Evolutionary conservation across 2,888 invertebrate species (phyloP).

Genomic region (Panorpa germanica): DNA sequence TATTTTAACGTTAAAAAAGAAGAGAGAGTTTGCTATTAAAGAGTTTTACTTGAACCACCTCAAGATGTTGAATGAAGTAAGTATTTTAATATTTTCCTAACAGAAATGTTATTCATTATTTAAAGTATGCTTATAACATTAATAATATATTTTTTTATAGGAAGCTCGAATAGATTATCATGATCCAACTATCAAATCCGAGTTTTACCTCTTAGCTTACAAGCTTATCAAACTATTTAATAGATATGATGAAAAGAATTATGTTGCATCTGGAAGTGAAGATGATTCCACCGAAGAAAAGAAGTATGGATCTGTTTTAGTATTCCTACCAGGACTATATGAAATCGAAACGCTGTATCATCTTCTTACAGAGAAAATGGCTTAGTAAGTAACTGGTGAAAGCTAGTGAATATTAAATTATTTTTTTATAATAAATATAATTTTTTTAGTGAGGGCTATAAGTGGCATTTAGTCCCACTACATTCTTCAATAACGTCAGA

Average conservation of each 20-base stretch:
- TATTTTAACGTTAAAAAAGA: too few species aligned
- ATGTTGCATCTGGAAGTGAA: slow-evolving; percentile 15
- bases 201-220: slow-evolving; percentile 38
- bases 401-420: too few species aligned
- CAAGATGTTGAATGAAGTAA: too few species aligned
- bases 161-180: slow-evolving; percentile 26
- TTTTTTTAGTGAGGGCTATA: too few species aligned
- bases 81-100: too few species aligned
- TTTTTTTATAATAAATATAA: too few species aligned
- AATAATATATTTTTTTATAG: slow-evolving; percentile 18
- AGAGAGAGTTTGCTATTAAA: slow-evolving; percentile 33
- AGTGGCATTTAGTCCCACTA: slow-evolving; percentile 29
- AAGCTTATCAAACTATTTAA: slow-evolving; percentile 39
- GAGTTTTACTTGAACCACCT: slow-evolving; percentile 41
- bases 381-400: slow-evolving; percentile 3
- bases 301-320: slow-evolving; percentile 63
- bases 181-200: slow-evolving; percentile 34
- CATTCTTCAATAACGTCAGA: slow-evolving; percentile 64
- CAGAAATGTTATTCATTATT: too few species aligned
- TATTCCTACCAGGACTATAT: slow-evolving; percentile 75
- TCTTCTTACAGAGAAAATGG: slow-evolving; percentile 16
- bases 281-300: slow-evolving; percentile 21
- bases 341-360: slow-evolving; percentile 61
- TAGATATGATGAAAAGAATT: slow-evolving; percentile 23
- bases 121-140: slow-evolving; percentile 1